These are phyloP conservation scores for Hesperia comma DNA, from an alignment of 2,888 invertebrate genomes.

Conservation along the genomic window DNA sequence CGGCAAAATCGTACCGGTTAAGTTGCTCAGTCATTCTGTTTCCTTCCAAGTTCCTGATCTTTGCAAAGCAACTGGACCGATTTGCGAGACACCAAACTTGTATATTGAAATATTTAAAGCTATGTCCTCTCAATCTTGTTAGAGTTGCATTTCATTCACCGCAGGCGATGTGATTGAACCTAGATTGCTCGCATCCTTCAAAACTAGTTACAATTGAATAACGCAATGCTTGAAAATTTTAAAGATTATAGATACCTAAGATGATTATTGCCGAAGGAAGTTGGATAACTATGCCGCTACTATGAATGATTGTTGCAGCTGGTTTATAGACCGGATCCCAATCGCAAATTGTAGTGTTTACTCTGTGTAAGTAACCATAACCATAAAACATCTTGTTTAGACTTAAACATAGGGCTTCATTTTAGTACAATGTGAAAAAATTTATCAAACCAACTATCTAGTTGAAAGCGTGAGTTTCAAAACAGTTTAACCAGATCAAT, in stretches of 20 bases:
- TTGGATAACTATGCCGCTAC: slow-evolving; percentile 20
- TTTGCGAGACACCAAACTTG: slow-evolving; percentile 44
- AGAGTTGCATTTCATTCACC: slow-evolving; percentile 73
- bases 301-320: slow-evolving; percentile 16
- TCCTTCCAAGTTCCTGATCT: slow-evolving; percentile 57
- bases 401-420: slow-evolving; percentile 14
- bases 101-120: slow-evolving; percentile 39
- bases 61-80: slow-evolving; percentile 45
- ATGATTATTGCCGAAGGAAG: slow-evolving; percentile 28
- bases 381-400: slow-evolving; percentile 30
- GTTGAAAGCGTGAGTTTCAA: not conserved
- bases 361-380: slow-evolving; percentile 10
- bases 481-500: not conserved
- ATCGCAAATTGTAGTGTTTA: slow-evolving; percentile 28
- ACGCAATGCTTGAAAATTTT: slow-evolving; percentile 19
- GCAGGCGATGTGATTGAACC: slow-evolving; percentile 75
- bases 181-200: slow-evolving; percentile 51
- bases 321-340: slow-evolving; percentile 32
- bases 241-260: slow-evolving; percentile 23
- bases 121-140: slow-evolving; percentile 49
- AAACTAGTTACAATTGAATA: slow-evolving; percentile 32
- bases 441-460: not conserved
- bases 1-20: slow-evolving; percentile 63
- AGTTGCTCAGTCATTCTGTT: slow-evolving; percentile 48
- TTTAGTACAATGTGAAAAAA: slow-evolving; percentile 25